Evolutionary conservation across 2,888 invertebrate genomes (phyloP), one percentile per base, ranked within the genome.

Genomic region (Drosophila trichaetosa): DNA sequence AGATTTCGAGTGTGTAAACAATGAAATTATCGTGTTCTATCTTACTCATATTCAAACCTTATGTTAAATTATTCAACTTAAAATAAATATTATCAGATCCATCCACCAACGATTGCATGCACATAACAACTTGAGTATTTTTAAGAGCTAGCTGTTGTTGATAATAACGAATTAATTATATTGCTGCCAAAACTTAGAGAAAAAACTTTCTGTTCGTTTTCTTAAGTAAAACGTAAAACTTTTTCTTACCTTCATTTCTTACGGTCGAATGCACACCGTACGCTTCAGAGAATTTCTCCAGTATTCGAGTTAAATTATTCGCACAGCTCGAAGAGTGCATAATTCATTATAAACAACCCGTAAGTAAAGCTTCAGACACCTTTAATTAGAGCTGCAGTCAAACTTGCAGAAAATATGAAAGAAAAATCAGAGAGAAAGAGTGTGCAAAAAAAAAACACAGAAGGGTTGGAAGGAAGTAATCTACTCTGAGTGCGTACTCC

Each of bases 351-450:
- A 72, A 49, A 56, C 51, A 72, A 56, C 54, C 52, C 60, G 54
- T 67, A 51, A 69, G 78, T 54, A 53, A 59, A 69, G 53, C 71
- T 53, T 34, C 62, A 72, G 83, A 79, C 79, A 85, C 73, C 76
- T 89, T 88, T 70, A 86, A 88, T 88, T 86, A 80, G 71, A 73
- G 52, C 53, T 73, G 76, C 58, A 68, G 64, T 51, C 46, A 52
- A 69, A 75, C 36, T 69, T 69, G 38, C 42, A 2, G 27, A 16
- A 67, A 42, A 21, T 11, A 11, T 42, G 21, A 11, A n/a, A 49
- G 42, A 38, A 49, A 66, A 56, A 61, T 31, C 51, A 52, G 56
- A 61, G 65, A 38, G 60, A 38, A 59, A 56, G 31, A 27, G 6
- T 1, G 31, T 29, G 65, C 58, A 48, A 56, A 49, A 42, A 49